Percentiles rank a stretch among this genome's conserved stretches.
Evolutionary conservation across 2,113 vertebrate species (phyloP).

Genomic region (Sphyrna mokarran): DNA sequence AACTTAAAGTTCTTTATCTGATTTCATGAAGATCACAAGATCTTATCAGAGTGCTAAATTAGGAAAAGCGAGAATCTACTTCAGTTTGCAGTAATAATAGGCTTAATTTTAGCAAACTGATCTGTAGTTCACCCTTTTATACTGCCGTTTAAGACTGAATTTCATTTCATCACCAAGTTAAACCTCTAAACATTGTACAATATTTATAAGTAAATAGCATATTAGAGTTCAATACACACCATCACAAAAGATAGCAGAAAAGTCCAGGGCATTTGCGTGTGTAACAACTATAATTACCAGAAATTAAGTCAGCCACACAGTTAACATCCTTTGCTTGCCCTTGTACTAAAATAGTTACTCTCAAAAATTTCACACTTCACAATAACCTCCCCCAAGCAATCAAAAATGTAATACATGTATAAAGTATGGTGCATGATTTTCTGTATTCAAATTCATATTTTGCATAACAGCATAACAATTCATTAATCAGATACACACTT

Average conservation of each 20-base stretch:
- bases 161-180: background rate
- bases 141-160: background rate
- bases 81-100: background rate
- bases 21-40: background rate
- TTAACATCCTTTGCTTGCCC: background rate
- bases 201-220: background rate
- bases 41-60: background rate
- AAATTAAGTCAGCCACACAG: background rate
- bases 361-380: background rate
- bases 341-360: background rate
- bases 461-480: background rate
- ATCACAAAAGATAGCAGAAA: background rate
- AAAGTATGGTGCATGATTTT: background rate
- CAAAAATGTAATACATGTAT: background rate
- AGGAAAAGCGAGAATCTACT: background rate
- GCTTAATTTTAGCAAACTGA: background rate
- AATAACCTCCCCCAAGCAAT: background rate
- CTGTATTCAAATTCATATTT: background rate
- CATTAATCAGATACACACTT: background rate
- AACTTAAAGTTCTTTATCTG: background rate
- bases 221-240: background rate
- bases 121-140: background rate
- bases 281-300: background rate
- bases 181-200: background rate
- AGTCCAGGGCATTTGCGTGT: background rate